Conservation (phyloP, 1,140 invertebrate genomes). For the Condylostylus longicornis region DNA sequence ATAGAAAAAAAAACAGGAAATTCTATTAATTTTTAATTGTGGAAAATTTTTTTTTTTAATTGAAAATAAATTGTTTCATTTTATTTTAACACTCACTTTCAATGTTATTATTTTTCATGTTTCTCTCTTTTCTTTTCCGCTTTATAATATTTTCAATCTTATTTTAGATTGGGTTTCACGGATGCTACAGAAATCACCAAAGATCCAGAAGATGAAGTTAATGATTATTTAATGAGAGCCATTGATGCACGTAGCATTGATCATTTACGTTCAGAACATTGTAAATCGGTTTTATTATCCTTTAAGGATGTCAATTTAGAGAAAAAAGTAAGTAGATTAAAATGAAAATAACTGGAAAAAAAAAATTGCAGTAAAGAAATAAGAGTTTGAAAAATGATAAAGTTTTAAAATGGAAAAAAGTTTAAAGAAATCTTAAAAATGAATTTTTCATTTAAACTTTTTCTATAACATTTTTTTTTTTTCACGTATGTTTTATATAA, state of each 20-base stretch:
- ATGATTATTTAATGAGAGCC: constrained; percentile 83
- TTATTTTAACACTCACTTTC: not conserved
- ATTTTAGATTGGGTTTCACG: constrained; percentile 47
- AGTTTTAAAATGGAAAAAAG: too few species aligned
- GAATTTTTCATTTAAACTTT: too few species aligned
- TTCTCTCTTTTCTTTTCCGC: too few species aligned
- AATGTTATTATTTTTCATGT: too few species aligned
- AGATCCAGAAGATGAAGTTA: constrained; percentile 80
- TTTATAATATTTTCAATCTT: too few species aligned
- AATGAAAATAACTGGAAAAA: constrained; percentile 1
- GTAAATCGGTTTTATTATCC: constrained; percentile 60
- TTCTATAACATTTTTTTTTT: too few species aligned
- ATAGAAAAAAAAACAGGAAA: not conserved
- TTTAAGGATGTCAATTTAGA: constrained; percentile 66
- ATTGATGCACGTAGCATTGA: constrained; percentile 91
- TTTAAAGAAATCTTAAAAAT: too few species aligned
- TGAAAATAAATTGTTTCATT: not conserved
- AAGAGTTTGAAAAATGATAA: too few species aligned
- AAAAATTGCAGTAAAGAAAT: too few species aligned
- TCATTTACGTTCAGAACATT: constrained; percentile 68
- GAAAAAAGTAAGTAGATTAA: constrained; percentile 54
- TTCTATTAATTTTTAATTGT: too few species aligned
- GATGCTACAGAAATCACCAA: constrained; percentile 42
- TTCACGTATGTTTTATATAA: too few species aligned
- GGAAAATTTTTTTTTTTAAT: not conserved